Base-by-base conservation (phyloP, 2,113 vertebrate genomes). In the Phaethornis superciliosus region DNA sequence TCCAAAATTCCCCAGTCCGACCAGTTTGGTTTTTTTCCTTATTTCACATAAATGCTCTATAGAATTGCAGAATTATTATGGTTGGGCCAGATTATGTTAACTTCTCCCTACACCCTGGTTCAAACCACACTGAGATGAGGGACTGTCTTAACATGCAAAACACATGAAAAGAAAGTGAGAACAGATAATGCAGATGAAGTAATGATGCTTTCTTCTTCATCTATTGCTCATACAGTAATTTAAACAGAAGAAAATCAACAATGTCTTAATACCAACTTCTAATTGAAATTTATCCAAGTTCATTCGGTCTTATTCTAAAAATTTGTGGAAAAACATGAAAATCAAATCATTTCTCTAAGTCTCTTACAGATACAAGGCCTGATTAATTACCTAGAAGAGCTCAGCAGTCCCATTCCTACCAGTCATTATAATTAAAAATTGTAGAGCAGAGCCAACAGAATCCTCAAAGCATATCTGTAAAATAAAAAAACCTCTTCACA, bases 131-230 rank as follows among this genome's bases (percentile, higher is more conserved):
- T 3, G 16, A 65, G 44, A 9, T 11, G 7, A 69, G 55, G 24
- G 74, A 49, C 2, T 11, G 27, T 6, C 22, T 58, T 64, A 51
- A 67, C 21, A 19, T 6, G 33, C 33, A 87, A 85, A 87, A 46
- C 0, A 1, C 17, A 21, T 15, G 32, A 54, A 33, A 32, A 35
- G 30, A 51, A 18, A 54, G 11, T 3, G 9, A 12, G 21, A 67
- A 37, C 10, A 74, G 19, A 14, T 6, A 26, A 72, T 16, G 23
- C 15, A 78, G 30, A 54, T 65, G 47, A 6, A 70, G 13, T 28
- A 63, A 3, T 4, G 5, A 32, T 19, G 6, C 13, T 58, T 62
- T 10, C 51, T 52, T 6, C 20, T 70, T 42, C 49, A 24, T 33
- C 71, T 69, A 12, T 22, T 83, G 19, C 68, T 76, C 28, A 12